Evolutionary conservation across 2,888 invertebrate species (phyloP), one percentile per base, ranked within the genome.

Genomic region (Glaucopsyche alexis): DNA sequence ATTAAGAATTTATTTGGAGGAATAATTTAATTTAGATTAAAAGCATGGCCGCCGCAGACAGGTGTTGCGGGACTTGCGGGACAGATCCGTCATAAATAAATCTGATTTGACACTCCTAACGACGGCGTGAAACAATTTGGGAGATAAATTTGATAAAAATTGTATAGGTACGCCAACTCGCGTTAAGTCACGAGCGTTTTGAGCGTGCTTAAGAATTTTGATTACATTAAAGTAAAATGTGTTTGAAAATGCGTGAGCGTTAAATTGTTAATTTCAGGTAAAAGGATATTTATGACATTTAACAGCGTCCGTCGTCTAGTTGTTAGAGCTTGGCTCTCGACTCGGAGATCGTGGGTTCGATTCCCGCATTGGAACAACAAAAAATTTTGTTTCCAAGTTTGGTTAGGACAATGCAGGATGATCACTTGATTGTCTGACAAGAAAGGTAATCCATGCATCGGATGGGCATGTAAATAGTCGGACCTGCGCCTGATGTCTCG

Each of bases 31-130:
- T 71, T 73, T 40, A 74, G 72, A 75, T 70, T 71, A 76, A 70
- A 72, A 75, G 71, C 71, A 75, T 49, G 69, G 69, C 67, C 9
- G 29, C 69, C 72, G 74, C 72, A 50, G 72, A 73, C 90, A 90
- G 90, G 91, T 91, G 90, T 82, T 81, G 82, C 79, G 82, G 83
- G 79, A 75, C 29, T 60, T 29, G 38, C 60, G 29, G 60, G 78
- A 81, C 79, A 86, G 89, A 88, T 86, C 88, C 86, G 83, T 85
- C 87, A 87, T 90, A 90, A 91, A 91, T 90, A 87, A 87, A 87
- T 90, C 87, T 85, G 84, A 87, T 90, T 88, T 89, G 91, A 90
- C 90, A 88, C 84, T 82, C 79, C 82, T 84, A 86, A 89, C 84
- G 85, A 79, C 79, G 79, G 72, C 76, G 80, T 81, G 77, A 84